Percentiles rank a stretch among this genome's conserved stretches.
Evolutionary conservation across 2,113 vertebrate genomes (phyloP).

Genomic region (Haemorhous mexicanus): DNA sequence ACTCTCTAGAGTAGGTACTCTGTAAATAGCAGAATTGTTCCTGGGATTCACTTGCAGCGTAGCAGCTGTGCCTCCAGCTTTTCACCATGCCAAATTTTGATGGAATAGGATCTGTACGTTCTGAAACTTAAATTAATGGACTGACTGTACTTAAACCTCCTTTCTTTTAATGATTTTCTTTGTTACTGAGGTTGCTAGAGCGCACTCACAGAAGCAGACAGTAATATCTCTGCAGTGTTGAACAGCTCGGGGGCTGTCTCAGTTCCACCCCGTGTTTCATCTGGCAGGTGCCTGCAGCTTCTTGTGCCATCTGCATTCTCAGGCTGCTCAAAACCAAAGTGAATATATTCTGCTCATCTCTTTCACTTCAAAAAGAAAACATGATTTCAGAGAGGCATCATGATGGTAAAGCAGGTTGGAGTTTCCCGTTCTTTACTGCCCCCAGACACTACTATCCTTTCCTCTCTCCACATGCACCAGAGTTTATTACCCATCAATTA

Average conservation of each 20-base stretch:
- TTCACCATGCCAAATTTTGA: not conserved
- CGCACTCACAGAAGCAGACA: not conserved
- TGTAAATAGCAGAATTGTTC: not conserved
- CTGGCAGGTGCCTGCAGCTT: not conserved
- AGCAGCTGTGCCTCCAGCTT: constrained; percentile 2
- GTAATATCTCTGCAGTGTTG: not conserved
- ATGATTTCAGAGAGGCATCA: fast-evolving
- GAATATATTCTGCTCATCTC: not conserved
- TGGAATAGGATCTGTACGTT: not conserved
- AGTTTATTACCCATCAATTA: not conserved
- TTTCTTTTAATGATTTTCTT: not conserved
- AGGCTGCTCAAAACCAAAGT: not conserved
- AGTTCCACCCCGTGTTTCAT: not conserved
- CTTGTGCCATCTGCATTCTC: not conserved
- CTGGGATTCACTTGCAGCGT: not conserved
- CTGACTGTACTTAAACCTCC: not conserved
- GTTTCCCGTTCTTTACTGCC: not conserved
- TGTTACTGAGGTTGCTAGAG: not conserved
- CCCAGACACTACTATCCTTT: not conserved
- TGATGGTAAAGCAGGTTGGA: not conserved
- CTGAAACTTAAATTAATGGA: not conserved
- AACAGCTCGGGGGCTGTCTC: not conserved
- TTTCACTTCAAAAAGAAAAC: not conserved
- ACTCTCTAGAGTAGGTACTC: not conserved
- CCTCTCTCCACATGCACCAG: not conserved